Evolutionary conservation across 2,888 invertebrate genomes (phyloP).

Genomic region (Colletes collaris): DNA sequence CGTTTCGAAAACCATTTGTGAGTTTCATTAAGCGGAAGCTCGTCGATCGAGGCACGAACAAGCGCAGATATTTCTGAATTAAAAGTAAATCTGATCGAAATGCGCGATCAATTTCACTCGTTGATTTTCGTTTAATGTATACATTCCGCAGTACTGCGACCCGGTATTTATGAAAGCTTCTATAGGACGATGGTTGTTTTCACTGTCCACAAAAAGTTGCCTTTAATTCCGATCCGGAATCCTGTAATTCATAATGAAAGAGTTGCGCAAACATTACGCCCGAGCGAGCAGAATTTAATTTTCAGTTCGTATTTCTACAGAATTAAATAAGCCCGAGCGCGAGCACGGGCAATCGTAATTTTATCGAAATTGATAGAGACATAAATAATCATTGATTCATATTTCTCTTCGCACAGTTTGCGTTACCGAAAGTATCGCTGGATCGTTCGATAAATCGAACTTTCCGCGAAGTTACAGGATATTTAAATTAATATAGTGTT

Average conservation of each 20-base stretch:
- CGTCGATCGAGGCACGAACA: neutral
- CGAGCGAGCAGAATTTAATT: slow-evolving; percentile 20
- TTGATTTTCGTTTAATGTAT: slow-evolving; percentile 6
- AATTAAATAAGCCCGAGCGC: slow-evolving; percentile 30
- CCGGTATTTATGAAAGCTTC: slow-evolving; percentile 4
- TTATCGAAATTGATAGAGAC: slow-evolving; percentile 26
- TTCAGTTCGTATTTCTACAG: neutral
- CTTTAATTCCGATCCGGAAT: neutral
- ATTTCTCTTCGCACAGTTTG: neutral
- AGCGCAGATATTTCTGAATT: slow-evolving; percentile 5
- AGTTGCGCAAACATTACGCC: neutral
- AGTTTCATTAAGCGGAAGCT: neutral
- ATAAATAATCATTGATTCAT: slow-evolving; percentile 18
- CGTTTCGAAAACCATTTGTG: neutral
- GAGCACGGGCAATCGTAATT: slow-evolving; percentile 10
- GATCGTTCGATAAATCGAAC: slow-evolving; percentile 7
- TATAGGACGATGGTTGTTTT: neutral
- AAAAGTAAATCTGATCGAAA: slow-evolving; percentile 11
- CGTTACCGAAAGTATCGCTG: neutral
- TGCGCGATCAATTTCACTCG: slow-evolving; percentile 1
- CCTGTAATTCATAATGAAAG: neutral
- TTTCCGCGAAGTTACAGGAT: neutral
- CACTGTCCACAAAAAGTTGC: neutral
- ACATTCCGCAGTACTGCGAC: neutral
- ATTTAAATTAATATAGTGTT: neutral